phyloP scores from a whole-genome alignment of 1,140 invertebrate species.

The Philopotamus ludificatus region DNA sequence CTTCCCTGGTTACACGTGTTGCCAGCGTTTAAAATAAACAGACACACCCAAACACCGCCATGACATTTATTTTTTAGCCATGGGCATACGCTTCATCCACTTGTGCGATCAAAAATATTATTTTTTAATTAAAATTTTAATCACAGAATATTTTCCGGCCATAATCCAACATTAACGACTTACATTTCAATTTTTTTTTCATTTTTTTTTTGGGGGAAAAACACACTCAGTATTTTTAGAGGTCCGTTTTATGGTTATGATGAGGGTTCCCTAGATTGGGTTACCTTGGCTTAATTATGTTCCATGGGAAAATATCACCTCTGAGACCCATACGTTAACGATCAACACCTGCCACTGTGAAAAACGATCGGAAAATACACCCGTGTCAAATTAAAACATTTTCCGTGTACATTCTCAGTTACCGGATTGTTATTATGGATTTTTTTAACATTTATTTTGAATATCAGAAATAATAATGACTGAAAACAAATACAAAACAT shows the following conservation, averaged over 20 bases:
- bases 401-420: constrained; percentile 15
- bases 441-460: too few species aligned
- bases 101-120: too few species aligned
- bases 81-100: too few species aligned
- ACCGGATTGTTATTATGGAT: too few species aligned
- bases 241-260: constrained; percentile 23
- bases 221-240: too few species aligned
- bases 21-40: background rate
- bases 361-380: constrained; percentile 24
- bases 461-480: too few species aligned
- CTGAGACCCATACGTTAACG: constrained; percentile 23
- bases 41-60: background rate
- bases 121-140: too few species aligned
- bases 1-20: background rate
- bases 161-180: too few species aligned
- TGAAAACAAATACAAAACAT: too few species aligned
- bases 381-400: constrained; percentile 17
- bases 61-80: background rate
- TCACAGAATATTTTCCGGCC: too few species aligned
- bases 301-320: constrained; percentile 25
- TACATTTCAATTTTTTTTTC: too few species aligned
- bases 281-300: constrained; percentile 22
- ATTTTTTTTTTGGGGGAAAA: too few species aligned
- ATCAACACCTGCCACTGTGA: constrained; percentile 27
- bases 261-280: constrained; percentile 17